Evolutionary conservation across 2,888 invertebrate genomes (phyloP).

Genomic region (Nemoura dubitans): DNA sequence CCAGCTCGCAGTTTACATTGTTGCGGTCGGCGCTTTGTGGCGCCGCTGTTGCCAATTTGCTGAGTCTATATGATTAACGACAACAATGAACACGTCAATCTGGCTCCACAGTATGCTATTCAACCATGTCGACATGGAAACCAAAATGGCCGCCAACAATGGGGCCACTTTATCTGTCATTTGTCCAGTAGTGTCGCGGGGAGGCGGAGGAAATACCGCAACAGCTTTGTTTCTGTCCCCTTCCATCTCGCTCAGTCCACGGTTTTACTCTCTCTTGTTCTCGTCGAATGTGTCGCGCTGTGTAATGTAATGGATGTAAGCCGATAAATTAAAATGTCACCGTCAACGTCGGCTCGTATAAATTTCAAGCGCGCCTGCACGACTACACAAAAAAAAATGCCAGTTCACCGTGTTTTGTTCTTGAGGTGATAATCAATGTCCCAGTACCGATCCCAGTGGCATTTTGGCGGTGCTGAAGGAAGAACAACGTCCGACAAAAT

Average conservation of each 20-base stretch:
- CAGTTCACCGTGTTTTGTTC: background rate
- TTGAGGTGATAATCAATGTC: slow-evolving; percentile 2
- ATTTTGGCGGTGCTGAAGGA: background rate
- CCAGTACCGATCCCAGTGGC: background rate
- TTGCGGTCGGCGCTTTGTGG: background rate
- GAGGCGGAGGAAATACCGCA: background rate
- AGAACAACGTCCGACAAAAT: background rate
- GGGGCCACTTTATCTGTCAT: background rate
- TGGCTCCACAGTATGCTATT: background rate
- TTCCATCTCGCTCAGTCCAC: background rate
- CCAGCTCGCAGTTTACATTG: background rate
- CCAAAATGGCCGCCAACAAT: background rate
- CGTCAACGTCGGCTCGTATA: background rate
- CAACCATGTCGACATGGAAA: background rate
- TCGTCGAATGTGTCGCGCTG: background rate
- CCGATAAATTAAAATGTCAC: background rate
- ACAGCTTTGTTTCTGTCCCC: slow-evolving; percentile 1
- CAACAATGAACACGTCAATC: background rate
- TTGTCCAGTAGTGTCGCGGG: background rate
- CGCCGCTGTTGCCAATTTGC: background rate
- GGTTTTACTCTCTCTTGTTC: background rate
- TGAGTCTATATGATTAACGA: background rate
- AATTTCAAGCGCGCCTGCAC: background rate
- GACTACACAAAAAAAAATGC: background rate
- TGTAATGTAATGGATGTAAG: slow-evolving; percentile 7